Percentiles rank a stretch among this genome's conserved stretches.
These are phyloP conservation scores for Tyria jacobaeae DNA, from an alignment of 2,888 invertebrate genomes.

Conservation along the genomic window DNA sequence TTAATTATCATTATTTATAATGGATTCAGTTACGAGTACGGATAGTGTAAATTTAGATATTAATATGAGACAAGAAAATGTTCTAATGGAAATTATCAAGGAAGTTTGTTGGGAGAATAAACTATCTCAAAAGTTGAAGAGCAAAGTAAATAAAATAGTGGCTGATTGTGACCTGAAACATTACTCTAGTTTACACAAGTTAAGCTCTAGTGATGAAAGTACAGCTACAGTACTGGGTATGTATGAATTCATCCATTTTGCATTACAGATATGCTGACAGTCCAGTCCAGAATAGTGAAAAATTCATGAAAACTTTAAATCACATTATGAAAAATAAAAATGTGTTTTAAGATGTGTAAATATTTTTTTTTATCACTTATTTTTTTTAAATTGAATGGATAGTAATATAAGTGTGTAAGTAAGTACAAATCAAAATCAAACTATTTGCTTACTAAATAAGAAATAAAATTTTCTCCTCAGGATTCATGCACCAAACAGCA, in stretches of 20 bases:
- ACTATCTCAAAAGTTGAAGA: conserved; percentile 65
- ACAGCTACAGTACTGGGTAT: conserved; percentile 77
- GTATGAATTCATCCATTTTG: conserved; percentile 1
- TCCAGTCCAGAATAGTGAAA: background rate
- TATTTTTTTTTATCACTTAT: no score
- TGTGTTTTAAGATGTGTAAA: no score
- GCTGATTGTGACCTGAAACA: conserved; percentile 75
- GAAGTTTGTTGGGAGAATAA: conserved; percentile 68
- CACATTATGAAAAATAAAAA: no score
- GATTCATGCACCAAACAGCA: conserved; percentile 72
- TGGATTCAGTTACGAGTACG: conserved; percentile 72
- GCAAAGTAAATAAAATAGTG: conserved; percentile 75
- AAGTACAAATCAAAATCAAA: no score
- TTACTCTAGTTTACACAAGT: conserved; percentile 75
- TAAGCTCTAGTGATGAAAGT: conserved; percentile 75
- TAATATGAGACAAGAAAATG: conserved; percentile 68
- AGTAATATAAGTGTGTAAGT: no score
- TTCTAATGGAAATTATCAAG: conserved; percentile 72
- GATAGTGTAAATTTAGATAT: conserved; percentile 56
- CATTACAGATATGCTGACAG: background rate
- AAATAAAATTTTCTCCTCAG: conserved; percentile 51
- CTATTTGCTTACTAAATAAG: background rate
- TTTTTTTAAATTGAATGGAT: no score
- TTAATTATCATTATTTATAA: conserved; percentile 29
- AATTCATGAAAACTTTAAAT: background rate